Conservation (phyloP, 2,888 invertebrate species). For the Gryllus longicercus region DNA sequence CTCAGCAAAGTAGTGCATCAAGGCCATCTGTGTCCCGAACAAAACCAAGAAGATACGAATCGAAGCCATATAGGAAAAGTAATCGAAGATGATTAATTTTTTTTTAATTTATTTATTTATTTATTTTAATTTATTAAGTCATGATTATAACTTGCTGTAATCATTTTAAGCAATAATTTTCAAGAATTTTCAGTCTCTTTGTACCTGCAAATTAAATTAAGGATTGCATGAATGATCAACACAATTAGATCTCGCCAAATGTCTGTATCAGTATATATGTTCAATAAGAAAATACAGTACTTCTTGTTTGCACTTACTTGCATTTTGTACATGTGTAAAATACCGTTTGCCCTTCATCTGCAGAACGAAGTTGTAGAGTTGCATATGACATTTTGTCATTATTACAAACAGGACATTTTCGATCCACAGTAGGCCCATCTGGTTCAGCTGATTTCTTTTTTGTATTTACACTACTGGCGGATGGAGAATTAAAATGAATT, state of each 20-base stretch:
- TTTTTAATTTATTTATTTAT: neutral
- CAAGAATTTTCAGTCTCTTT: constrained; percentile 71
- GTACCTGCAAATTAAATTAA: constrained; percentile 53
- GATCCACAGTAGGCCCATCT: constrained; percentile 77
- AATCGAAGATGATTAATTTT: constrained; percentile 22
- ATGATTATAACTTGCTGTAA: constrained; percentile 27
- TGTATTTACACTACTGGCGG: constrained; percentile 44
- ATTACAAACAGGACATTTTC: constrained; percentile 82
- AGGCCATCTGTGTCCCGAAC: constrained; percentile 19
- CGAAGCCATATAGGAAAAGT: constrained; percentile 33
- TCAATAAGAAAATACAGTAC: too few species aligned
- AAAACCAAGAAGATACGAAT: constrained; percentile 28
- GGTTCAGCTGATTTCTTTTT: constrained; percentile 49
- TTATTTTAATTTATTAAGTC: neutral
- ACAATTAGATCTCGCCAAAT: too few species aligned
- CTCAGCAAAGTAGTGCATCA: constrained; percentile 17
- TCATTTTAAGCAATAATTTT: neutral
- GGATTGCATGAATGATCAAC: constrained; percentile 24
- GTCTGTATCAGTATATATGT: too few species aligned
- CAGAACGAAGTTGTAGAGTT: constrained; percentile 90
- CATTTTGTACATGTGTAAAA: constrained; percentile 96
- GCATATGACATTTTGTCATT: constrained; percentile 93
- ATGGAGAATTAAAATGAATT: constrained; percentile 65
- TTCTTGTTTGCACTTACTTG: constrained; percentile 58
- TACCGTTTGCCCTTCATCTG: constrained; percentile 99